A percentile compares a stretch with the other conserved stretches of the same genome.
Conservation (phyloP, 2,113 vertebrate species). For the Chamaetylas fuelleborni region DNA sequence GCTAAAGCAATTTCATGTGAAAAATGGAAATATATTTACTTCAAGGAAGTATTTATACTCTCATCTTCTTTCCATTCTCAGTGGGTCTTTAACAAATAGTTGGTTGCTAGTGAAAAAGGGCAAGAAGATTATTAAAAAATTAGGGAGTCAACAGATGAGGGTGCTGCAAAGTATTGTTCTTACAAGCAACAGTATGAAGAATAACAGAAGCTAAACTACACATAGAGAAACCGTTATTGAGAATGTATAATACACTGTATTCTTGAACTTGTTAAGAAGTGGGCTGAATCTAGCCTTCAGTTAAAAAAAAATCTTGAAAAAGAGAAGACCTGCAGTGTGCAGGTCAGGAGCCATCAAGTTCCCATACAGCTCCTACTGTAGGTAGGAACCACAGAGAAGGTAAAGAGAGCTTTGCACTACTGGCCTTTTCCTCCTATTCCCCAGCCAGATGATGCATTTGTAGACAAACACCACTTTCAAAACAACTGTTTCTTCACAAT, state of each 20-base stretch:
- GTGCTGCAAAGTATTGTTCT: not conserved
- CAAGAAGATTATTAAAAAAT: not conserved
- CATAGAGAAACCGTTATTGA: not conserved
- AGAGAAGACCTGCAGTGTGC: not conserved
- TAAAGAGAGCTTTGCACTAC: not conserved
- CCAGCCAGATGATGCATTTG: not conserved
- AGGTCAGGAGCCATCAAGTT: not conserved
- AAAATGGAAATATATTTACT: slow-evolving; percentile 61
- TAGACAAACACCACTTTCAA: not conserved
- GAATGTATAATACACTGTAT: not conserved
- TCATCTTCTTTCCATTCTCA: not conserved
- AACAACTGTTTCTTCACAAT: not conserved
- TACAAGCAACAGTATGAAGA: not conserved
- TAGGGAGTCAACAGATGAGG: not conserved
- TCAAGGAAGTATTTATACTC: slow-evolving; percentile 21
- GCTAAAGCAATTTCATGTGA: slow-evolving; percentile 50
- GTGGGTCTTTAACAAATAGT: not conserved
- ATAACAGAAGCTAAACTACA: not conserved
- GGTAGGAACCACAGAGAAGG: not conserved
- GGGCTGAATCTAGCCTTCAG: not conserved
- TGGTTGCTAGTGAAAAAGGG: not conserved
- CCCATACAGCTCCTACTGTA: not conserved
- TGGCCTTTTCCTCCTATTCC: not conserved
- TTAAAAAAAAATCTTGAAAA: not conserved
- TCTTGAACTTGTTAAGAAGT: not conserved